Conservation (phyloP, 30 jellyfish, hydroid and myxozoan species). For the Mastigias papua region DNA sequence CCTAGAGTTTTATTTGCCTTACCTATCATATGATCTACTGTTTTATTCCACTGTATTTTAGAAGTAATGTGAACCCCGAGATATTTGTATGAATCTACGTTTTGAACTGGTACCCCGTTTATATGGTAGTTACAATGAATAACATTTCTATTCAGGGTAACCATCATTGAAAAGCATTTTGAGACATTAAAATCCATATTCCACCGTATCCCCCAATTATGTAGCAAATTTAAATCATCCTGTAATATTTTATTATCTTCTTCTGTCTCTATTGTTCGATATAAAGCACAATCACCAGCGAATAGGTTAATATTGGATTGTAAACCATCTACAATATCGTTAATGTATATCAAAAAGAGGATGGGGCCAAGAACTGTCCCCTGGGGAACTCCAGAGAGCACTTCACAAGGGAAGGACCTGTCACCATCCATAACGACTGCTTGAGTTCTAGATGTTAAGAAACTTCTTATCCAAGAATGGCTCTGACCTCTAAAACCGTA, state of each 20-base stretch:
- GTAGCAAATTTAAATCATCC: conserved; percentile 14
- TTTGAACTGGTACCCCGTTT: not conserved
- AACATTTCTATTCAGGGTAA: conserved; percentile 41
- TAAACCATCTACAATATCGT: conserved; percentile 34
- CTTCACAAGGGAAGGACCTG: conserved; percentile 21
- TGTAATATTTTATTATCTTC: conserved; percentile 22
- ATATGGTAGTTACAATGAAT: not conserved
- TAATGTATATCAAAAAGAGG: conserved; percentile 28
- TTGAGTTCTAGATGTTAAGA: conserved; percentile 21
- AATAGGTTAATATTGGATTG: conserved; percentile 14
- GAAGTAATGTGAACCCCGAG: not conserved
- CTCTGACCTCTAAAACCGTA: conserved; percentile 8
- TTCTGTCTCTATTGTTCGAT: conserved; percentile 15
- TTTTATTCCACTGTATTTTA: not conserved
- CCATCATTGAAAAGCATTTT: conserved; percentile 32
- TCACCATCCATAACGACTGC: conserved; percentile 41
- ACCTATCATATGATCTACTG: not conserved
- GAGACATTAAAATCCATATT: conserved; percentile 62
- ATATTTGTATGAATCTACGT: not conserved
- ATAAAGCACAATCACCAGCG: conserved; percentile 17
- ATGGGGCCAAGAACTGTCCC: conserved; percentile 50
- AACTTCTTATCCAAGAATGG: conserved; percentile 22
- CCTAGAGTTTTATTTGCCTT: conserved; percentile 8
- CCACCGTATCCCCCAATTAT: conserved; percentile 47
- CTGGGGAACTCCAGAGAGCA: conserved; percentile 66